phyloP scores from a whole-genome alignment of 2,888 invertebrate species.

The Limnephilus rhombicus region DNA sequence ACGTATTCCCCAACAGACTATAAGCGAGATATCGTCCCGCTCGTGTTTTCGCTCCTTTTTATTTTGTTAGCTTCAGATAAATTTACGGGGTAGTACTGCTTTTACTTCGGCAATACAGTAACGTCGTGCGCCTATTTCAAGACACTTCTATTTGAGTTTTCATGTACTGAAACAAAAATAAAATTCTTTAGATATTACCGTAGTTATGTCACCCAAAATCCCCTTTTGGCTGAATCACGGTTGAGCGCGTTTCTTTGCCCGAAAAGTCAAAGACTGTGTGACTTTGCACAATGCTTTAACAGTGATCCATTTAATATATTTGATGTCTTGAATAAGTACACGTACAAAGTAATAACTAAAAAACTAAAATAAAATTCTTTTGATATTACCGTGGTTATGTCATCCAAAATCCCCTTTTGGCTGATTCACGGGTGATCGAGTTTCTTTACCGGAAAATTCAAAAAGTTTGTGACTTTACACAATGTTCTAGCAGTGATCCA shows the following conservation, averaged over 20 bases:
- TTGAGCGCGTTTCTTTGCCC: not conserved
- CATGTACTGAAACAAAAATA: not conserved
- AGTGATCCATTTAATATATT: not conserved
- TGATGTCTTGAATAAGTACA: too few species aligned
- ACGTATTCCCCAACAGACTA: slow-evolving; percentile 41
- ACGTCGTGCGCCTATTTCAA: not conserved
- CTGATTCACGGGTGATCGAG: not conserved
- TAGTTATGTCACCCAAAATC: not conserved
- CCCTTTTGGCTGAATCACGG: not conserved
- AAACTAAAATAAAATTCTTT: not conserved
- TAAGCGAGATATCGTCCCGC: slow-evolving; percentile 19
- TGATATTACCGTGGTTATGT: not conserved
- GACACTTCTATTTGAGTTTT: not conserved
- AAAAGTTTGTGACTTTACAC: not conserved
- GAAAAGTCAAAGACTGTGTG: not conserved
- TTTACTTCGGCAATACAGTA: not conserved
- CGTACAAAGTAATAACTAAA: too few species aligned
- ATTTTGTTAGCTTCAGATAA: slow-evolving; percentile 21
- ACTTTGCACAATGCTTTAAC: not conserved
- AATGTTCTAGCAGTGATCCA: not conserved
- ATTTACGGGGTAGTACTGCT: not conserved
- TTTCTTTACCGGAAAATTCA: not conserved
- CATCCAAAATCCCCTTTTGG: not conserved
- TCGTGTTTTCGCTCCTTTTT: slow-evolving; percentile 18
- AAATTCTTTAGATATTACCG: not conserved